Evolutionary conservation across 2,113 vertebrate species (phyloP).

Genomic region (Rhombomys opimus): DNA sequence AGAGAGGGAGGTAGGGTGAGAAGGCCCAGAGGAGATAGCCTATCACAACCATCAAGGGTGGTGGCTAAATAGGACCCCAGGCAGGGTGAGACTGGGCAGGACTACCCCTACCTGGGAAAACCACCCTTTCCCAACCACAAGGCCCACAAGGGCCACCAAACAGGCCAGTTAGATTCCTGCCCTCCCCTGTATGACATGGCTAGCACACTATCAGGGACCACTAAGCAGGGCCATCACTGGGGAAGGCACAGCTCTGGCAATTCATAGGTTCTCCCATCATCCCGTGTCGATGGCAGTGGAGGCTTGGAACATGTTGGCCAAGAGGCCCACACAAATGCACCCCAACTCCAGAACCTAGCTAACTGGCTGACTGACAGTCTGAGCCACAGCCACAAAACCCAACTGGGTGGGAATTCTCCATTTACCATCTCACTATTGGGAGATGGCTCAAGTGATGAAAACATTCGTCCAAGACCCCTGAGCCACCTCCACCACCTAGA

Average conservation of each 20-base stretch:
- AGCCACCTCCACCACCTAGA: background rate
- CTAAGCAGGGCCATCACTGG: background rate
- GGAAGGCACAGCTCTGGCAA: background rate
- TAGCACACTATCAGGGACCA: background rate
- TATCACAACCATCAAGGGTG: accelerated
- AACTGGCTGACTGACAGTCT: background rate
- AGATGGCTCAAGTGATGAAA: background rate
- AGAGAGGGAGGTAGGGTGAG: background rate
- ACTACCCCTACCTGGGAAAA: background rate
- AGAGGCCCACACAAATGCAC: background rate
- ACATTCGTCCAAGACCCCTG: background rate
- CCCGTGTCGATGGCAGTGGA: background rate
- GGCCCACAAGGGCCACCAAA: background rate
- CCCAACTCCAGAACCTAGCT: no score
- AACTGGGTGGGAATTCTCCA: accelerated
- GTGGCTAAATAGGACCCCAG: background rate
- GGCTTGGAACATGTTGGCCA: background rate
- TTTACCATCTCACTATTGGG: accelerated
- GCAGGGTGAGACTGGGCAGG: background rate
- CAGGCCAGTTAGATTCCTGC: background rate
- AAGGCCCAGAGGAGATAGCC: background rate
- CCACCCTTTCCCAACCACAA: background rate
- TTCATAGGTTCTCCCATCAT: background rate
- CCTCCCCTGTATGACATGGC: background rate
- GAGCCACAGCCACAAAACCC: background rate